Base-by-base conservation (phyloP, 1,140 invertebrate genomes). In the Bombus superbus region DNA sequence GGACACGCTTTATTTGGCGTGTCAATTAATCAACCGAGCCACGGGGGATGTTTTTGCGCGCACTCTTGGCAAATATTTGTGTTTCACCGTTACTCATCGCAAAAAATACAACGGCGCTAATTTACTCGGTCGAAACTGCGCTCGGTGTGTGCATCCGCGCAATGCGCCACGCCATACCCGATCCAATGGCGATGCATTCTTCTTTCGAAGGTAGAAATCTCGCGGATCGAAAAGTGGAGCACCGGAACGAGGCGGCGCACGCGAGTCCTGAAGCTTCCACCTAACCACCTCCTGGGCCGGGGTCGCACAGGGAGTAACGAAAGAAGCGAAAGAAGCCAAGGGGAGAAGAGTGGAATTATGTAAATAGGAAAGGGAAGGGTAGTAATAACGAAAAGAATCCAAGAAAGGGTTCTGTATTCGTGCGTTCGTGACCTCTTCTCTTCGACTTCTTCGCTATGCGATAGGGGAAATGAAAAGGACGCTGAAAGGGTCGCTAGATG, bases 171-270 rank as follows among this genome's bases (percentile, higher is more conserved):
- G 76, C 32, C n/a, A 32, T 22, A 3, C 38, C 59, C 42, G 72
- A 38, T 47, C 28, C 72, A 64, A 77, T 13, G 47, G 64, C 44
- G 47, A 40, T 64, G 85, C 66, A 47, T 40, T 69, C 80, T 59
- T 57, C 22, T 57, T 80, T 69, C 81, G 38, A 64, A 9, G 42
- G 10, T 73, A 71, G 44, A 53, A 83, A 64, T 83, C 81, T 84
- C 81, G 42, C 75, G 75, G 76, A 40, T 18, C 74, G 53, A 40
- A 86, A 86, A 86, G 85, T 86, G n/a, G 85, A 86, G 85, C 85
- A 83, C 57, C 72, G 35, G 73, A 64, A 53, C 64, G 47, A 74
- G 32, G 40, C 78, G 15, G 22, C 22, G 40, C 32, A n/a, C 81
- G 22, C 83, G 53, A 47, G 42, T 57, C 64, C 18, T 22, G 35